Conservation (phyloP, 2,797 vertebrate genomes). For the Parotocinclus haroldoi region DNA sequence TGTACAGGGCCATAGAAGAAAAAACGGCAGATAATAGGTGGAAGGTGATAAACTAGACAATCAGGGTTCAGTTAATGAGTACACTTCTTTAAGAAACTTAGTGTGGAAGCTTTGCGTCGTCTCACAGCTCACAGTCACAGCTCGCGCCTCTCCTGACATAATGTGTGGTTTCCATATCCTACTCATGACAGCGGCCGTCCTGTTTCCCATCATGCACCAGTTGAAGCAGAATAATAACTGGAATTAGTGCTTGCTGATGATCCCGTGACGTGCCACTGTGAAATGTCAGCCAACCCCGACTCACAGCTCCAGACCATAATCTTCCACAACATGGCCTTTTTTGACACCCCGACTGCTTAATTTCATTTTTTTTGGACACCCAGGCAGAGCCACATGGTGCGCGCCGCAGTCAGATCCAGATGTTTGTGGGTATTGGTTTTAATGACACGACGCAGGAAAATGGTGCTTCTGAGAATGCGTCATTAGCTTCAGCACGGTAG, state of each 20-base stretch:
- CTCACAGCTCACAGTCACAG: slow-evolving; percentile 7
- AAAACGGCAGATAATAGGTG: no score
- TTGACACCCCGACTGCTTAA: slow-evolving; percentile 36
- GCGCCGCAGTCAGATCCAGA: slow-evolving; percentile 26
- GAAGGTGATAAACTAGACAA: no score
- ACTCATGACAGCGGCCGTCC: slow-evolving; percentile 51
- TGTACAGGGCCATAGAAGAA: no score
- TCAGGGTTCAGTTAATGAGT: no score
- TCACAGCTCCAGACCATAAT: slow-evolving; percentile 70
- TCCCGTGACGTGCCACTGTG: slow-evolving; percentile 64
- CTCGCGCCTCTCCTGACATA: slow-evolving; percentile 32
- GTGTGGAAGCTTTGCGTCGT: neutral
- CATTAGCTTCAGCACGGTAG: slow-evolving; percentile 44
- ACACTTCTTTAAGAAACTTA: neutral
- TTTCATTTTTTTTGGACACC: slow-evolving; percentile 33
- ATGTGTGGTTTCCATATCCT: slow-evolving; percentile 57
- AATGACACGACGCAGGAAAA: slow-evolving; percentile 26
- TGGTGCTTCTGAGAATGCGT: slow-evolving; percentile 34
- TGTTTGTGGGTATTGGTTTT: slow-evolving; percentile 38
- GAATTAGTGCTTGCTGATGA: slow-evolving; percentile 68
- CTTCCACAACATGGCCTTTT: slow-evolving; percentile 61
- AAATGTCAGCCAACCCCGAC: slow-evolving; percentile 67
- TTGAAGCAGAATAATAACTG: slow-evolving; percentile 75
- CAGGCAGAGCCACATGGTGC: slow-evolving; percentile 27
- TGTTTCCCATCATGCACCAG: slow-evolving; percentile 65